Evolutionary conservation across 37 sponge, comb jelly and placozoan genomes (phyloP).

Genomic region (Ephydatia muelleri): DNA sequence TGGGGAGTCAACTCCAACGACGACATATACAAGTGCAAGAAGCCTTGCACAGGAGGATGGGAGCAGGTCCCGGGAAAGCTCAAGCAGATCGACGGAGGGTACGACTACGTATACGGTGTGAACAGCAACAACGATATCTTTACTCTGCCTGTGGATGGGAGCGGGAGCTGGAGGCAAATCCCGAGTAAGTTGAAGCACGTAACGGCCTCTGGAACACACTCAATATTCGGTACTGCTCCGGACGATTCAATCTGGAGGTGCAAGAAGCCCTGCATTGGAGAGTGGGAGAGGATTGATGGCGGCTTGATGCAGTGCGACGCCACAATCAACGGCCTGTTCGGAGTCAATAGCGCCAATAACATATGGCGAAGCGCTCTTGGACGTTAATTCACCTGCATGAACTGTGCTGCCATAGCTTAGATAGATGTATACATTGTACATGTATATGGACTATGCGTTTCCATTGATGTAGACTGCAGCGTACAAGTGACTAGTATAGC

Average conservation of each 20-base stretch:
- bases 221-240: constrained; percentile 19
- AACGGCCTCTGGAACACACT: constrained; percentile 19
- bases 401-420: no score
- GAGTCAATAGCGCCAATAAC: constrained; percentile 9
- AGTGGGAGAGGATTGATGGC: constrained; percentile 31
- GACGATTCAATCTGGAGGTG: constrained; percentile 22
- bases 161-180: constrained; percentile 26
- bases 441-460: no score
- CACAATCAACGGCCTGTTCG: constrained; percentile 27
- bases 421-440: no score
- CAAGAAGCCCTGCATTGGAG: constrained; percentile 40
- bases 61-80: constrained; percentile 14
- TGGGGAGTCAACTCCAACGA: constrained; percentile 39
- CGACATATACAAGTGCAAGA: constrained; percentile 44
- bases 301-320: constrained; percentile 49
- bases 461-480: no score
- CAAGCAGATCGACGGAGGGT: not conserved
- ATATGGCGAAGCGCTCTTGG: not conserved
- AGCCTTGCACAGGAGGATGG: constrained; percentile 52
- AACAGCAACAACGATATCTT: not conserved
- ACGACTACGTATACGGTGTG: constrained; percentile 8
- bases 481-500: no score
- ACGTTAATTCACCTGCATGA: no score
- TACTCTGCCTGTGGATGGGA: constrained; percentile 24
- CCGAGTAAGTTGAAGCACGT: constrained; percentile 18